Evolutionary conservation across 2,113 vertebrate species (phyloP).

Genomic region (Etia nguti): DNA sequence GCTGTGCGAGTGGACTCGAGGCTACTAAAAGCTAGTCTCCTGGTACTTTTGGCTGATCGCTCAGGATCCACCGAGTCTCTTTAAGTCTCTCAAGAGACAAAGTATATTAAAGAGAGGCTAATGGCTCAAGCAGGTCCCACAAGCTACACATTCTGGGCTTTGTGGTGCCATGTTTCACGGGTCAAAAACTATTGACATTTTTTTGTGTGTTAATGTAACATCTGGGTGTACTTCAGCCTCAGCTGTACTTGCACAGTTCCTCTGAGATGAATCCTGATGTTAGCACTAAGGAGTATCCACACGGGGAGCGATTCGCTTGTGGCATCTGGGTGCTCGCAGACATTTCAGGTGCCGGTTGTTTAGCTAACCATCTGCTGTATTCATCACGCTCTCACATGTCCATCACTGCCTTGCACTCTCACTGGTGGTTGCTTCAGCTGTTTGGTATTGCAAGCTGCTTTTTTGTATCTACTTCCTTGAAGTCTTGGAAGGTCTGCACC

Average conservation of each 20-base stretch:
- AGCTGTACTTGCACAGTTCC: neutral
- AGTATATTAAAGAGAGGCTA: neutral
- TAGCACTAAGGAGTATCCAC: neutral
- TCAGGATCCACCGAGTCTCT: neutral
- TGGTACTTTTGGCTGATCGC: neutral
- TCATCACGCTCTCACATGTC: neutral
- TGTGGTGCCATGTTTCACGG: neutral
- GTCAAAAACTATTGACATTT: neutral
- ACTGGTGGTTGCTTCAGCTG: neutral
- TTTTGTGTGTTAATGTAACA: neutral
- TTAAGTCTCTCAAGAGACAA: neutral
- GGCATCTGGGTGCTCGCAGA: neutral
- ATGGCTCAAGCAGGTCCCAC: neutral
- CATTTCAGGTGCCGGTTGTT: neutral
- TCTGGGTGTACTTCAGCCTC: neutral
- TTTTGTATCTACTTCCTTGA: neutral
- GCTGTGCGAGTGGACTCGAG: neutral
- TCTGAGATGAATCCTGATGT: neutral
- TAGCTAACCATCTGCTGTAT: neutral
- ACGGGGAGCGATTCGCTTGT: neutral
- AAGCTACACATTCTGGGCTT: neutral
- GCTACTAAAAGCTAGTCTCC: neutral
- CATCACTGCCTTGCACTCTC: neutral
- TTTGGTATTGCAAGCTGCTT: neutral
- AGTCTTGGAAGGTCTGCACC: neutral